Conservation (phyloP, 2,797 vertebrate species). For the Siniperca obscura region DNA sequence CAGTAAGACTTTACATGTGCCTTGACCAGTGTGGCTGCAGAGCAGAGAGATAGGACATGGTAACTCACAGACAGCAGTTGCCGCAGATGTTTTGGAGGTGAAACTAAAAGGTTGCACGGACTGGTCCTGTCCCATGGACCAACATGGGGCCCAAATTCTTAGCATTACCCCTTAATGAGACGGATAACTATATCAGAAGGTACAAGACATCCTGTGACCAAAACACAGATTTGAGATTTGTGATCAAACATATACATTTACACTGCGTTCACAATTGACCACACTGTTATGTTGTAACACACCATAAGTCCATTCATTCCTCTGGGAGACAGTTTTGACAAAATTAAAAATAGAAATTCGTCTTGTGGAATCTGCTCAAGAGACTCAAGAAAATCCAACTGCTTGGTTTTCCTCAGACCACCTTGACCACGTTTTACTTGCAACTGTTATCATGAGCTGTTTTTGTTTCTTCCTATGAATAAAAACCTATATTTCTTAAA, state of each 20-base stretch:
- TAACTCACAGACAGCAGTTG: slow-evolving; percentile 37
- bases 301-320: slow-evolving; percentile 30
- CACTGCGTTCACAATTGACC: slow-evolving; percentile 22
- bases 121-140: slow-evolving; percentile 19
- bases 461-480: slow-evolving; percentile 70
- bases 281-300: slow-evolving; percentile 28
- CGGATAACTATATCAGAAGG: not conserved
- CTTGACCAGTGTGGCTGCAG: slow-evolving; percentile 84
- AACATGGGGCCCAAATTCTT: slow-evolving; percentile 21
- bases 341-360: slow-evolving; percentile 21
- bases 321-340: slow-evolving; percentile 33
- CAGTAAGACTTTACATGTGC: slow-evolving; percentile 86
- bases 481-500: slow-evolving; percentile 67
- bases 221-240: slow-evolving; percentile 34
- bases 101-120: slow-evolving; percentile 24
- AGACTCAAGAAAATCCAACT: slow-evolving; percentile 28
- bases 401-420: slow-evolving; percentile 46
- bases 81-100: slow-evolving; percentile 28
- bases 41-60: slow-evolving; percentile 63
- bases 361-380: slow-evolving; percentile 51
- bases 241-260: slow-evolving; percentile 35
- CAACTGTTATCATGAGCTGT: slow-evolving; percentile 63
- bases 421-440: slow-evolving; percentile 52
- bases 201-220: slow-evolving; percentile 15
- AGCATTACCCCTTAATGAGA: slow-evolving; percentile 11